Evolutionary conservation across 2,113 vertebrate species (phyloP).

Genomic region (Falcunculus frontatus): DNA sequence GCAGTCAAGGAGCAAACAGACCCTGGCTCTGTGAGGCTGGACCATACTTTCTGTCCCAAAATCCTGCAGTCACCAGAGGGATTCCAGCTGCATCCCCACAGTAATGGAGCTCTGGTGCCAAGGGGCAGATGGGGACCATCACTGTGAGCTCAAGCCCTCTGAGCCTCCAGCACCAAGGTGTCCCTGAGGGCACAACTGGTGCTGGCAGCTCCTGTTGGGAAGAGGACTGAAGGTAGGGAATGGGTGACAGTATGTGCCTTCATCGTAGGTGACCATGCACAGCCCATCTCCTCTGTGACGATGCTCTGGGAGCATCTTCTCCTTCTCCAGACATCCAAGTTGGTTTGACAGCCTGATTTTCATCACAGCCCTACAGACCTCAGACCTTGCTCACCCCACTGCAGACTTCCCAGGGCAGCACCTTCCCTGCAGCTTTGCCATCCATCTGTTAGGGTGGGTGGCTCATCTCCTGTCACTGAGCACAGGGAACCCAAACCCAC

Average conservation of each 20-base stretch:
- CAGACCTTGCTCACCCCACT: background rate
- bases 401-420: background rate
- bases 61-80: background rate
- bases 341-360: background rate
- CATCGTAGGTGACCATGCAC: fast-evolving
- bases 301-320: background rate
- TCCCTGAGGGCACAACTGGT: background rate
- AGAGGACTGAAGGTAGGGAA: background rate
- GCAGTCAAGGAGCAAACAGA: fast-evolving
- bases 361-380: background rate
- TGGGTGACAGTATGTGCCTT: background rate
- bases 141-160: background rate
- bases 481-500: background rate
- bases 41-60: background rate
- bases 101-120: background rate
- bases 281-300: background rate
- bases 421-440: background rate
- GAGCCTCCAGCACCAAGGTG: background rate
- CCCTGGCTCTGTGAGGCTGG: fast-evolving
- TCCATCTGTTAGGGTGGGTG: background rate
- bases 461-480: background rate
- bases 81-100: fast-evolving
- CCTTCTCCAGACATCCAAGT: background rate
- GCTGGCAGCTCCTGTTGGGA: background rate
- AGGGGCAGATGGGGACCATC: background rate